These are phyloP conservation scores for Xiphorhynchus erythropygius DNA, from an alignment of 2,797 vertebrate species.

Conservation along the genomic window DNA sequence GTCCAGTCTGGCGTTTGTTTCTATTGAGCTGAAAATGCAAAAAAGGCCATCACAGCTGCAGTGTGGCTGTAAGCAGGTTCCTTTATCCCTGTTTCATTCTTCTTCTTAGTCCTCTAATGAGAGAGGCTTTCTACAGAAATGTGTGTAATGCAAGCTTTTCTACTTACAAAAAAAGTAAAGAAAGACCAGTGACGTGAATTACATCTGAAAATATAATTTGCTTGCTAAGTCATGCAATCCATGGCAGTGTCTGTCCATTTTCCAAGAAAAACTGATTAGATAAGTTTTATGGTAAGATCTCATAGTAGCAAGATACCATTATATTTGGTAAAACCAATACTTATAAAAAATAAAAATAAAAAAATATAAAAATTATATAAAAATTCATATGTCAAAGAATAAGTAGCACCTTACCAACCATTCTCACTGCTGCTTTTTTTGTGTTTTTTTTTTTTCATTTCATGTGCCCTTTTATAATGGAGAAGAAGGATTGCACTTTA, in stretches of 20 bases:
- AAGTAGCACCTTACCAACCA: neutral
- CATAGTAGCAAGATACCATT: neutral
- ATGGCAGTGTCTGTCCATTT: neutral
- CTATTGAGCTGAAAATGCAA: neutral
- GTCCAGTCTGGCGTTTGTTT: neutral
- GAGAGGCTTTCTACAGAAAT: neutral
- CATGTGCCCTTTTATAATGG: neutral
- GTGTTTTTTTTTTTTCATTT: neutral
- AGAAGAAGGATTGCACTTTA: neutral
- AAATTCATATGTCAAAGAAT: neutral
- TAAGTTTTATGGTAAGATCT: neutral
- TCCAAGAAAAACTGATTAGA: neutral
- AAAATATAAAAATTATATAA: neutral
- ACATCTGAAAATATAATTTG: neutral
- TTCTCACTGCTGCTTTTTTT: neutral
- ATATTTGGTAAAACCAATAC: neutral
- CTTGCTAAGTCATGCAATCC: neutral
- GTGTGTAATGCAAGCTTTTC: neutral
- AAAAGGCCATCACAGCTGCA: neutral
- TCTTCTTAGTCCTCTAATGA: neutral
- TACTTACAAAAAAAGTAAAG: neutral
- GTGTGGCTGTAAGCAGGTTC: neutral
- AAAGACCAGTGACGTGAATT: neutral
- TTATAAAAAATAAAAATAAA: neutral
- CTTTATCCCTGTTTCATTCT: neutral